Conservation (phyloP, 2,113 vertebrate species). For the Catharus minimus region DNA sequence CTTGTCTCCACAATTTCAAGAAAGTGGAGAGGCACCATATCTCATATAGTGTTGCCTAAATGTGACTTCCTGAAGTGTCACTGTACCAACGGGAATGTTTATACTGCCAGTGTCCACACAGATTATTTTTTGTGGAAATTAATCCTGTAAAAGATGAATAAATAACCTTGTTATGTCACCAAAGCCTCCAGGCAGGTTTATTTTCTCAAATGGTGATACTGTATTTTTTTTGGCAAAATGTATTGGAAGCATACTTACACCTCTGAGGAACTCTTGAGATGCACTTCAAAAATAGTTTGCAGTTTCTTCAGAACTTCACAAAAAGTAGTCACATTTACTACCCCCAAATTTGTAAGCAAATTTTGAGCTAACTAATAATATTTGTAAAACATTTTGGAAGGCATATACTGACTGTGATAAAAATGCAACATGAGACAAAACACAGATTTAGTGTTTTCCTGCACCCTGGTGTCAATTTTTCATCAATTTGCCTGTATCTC, state of each 20-base stretch:
- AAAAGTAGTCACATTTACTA: not conserved
- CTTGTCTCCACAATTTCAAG: not conserved
- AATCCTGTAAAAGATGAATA: not conserved
- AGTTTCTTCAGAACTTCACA: not conserved
- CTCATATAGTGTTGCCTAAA: not conserved
- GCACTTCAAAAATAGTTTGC: not conserved
- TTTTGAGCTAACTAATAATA: not conserved
- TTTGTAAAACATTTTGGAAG: not conserved
- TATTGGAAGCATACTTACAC: not conserved
- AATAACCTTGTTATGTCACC: not conserved
- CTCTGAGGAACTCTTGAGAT: not conserved
- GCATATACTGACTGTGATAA: not conserved
- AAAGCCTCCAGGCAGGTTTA: not conserved
- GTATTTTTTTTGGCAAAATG: not conserved
- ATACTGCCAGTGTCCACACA: not conserved
- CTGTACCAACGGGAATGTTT: not conserved
- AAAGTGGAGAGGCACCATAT: not conserved
- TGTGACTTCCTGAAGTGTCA: not conserved
- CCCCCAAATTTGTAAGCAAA: not conserved
- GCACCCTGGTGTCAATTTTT: not conserved
- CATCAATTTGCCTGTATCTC: not conserved
- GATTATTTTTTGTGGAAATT: not conserved
- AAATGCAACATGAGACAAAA: not conserved
- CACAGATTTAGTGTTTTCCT: not conserved
- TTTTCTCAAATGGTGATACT: not conserved